A percentile compares a stretch with the other conserved stretches of the same genome.
Conservation (phyloP, 2,888 invertebrate genomes). For the Laothoe populi region DNA sequence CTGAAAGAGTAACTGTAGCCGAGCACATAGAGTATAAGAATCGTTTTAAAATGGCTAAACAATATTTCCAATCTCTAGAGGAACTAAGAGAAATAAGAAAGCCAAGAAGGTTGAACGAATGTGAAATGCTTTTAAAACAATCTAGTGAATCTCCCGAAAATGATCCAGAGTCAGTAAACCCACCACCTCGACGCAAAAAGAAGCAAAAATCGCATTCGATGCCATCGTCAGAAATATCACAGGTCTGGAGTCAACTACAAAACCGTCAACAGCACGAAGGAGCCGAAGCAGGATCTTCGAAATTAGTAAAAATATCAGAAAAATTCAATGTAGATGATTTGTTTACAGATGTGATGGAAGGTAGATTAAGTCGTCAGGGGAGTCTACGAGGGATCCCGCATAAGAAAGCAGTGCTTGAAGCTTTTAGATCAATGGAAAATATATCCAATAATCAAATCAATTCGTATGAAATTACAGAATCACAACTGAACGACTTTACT, state of each 20-base stretch:
- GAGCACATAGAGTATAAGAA: conserved; percentile 71
- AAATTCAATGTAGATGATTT: conserved; percentile 82
- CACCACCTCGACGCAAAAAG: conserved; percentile 57
- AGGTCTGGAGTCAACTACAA: conserved; percentile 69
- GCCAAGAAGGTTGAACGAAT: conserved; percentile 69
- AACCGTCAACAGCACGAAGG: conserved; percentile 43
- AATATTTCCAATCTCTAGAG: conserved; percentile 80
- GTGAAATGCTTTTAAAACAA: conserved; percentile 64
- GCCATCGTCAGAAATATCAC: conserved; percentile 76
- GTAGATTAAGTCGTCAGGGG: conserved; percentile 76
- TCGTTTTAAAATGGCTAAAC: conserved; percentile 76
- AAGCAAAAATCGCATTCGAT: conserved; percentile 71
- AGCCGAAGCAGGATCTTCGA: conserved; percentile 45
- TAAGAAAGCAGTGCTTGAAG: conserved; percentile 81
- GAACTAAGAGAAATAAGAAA: conserved; percentile 65
- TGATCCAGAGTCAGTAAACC: conserved; percentile 31
- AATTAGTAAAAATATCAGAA: conserved; percentile 78
- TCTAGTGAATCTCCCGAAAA: conserved; percentile 71
- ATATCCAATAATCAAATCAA: conserved; percentile 63
- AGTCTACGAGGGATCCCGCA: conserved; percentile 81
- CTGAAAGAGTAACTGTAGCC: conserved; percentile 53
- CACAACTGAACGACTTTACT: conserved; percentile 66
- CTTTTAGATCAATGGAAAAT: conserved; percentile 82
- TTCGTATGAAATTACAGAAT: conserved; percentile 71
- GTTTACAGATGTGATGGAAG: conserved; percentile 78